Evolutionary conservation across 2,888 invertebrate genomes (phyloP).

Genomic region (Euplagia quadripunctaria): DNA sequence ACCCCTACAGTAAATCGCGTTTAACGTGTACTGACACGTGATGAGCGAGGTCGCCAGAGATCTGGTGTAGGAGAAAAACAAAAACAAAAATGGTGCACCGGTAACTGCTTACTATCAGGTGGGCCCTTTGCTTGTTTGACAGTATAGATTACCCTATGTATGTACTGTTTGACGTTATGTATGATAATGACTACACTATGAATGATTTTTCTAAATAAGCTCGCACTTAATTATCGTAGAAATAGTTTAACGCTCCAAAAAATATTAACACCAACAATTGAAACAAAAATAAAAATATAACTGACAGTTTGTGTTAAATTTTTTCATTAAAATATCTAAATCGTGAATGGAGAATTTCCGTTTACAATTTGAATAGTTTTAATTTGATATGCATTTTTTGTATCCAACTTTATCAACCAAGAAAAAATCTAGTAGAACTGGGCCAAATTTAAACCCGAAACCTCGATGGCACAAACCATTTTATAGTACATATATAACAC

Average conservation of each 20-base stretch:
- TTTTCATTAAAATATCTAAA: not conserved
- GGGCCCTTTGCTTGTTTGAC: too few species aligned
- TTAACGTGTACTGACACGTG: not conserved
- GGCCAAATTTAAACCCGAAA: not conserved
- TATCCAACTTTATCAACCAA: not conserved
- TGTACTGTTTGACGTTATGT: not conserved
- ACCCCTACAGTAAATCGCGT: not conserved
- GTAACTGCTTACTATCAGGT: too few species aligned
- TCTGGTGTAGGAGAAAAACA: not conserved
- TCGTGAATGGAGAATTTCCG: not conserved
- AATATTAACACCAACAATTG: not conserved
- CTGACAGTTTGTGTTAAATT: not conserved
- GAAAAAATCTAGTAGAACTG: not conserved
- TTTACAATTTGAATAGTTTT: not conserved
- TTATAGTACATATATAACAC: slow-evolving; percentile 11
- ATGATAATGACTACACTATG: not conserved
- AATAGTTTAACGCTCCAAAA: not conserved
- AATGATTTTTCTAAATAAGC: not conserved
- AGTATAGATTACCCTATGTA: too few species aligned
- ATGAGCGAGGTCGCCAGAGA: not conserved
- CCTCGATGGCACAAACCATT: too few species aligned
- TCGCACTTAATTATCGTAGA: not conserved
- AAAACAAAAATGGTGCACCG: too few species aligned
- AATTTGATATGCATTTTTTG: not conserved
- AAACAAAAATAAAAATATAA: too few species aligned